Conservation (phyloP, 2,888 invertebrate species). For the Caenorhabditis doughertyi region DNA sequence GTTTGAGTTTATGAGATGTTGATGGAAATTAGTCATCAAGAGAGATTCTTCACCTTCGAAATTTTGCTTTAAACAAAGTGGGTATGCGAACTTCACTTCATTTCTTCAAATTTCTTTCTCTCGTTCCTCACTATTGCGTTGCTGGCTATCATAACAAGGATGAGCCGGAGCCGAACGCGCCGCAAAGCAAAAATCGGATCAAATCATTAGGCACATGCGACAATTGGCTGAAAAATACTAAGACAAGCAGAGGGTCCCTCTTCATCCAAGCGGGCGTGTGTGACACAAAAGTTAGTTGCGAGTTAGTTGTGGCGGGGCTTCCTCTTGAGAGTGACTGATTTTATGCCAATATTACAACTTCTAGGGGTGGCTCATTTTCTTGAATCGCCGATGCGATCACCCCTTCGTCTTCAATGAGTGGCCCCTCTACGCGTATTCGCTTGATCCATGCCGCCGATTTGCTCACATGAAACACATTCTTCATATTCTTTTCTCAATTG, state of each 20-base stretch:
- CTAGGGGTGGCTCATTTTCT: constrained; percentile 59
- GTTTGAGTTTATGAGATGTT: neutral
- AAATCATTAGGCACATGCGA: constrained; percentile 63
- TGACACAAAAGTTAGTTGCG: constrained; percentile 53
- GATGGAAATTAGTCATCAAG: constrained; percentile 4
- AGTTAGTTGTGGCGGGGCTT: constrained; percentile 27
- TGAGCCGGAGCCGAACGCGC: constrained; percentile 26
- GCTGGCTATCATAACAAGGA: constrained; percentile 58
- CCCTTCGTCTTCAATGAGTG: constrained; percentile 54
- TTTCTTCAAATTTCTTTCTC: constrained; percentile 38
- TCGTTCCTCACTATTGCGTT: constrained; percentile 27
- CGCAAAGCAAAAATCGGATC: constrained; percentile 58
- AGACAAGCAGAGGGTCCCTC: constrained; percentile 18
- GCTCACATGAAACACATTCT: constrained; percentile 60
- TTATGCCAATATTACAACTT: constrained; percentile 63
- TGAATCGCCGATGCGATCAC: constrained; percentile 58
- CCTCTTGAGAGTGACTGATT: constrained; percentile 49
- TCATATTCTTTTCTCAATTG: constrained; percentile 51
- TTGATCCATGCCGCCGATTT: constrained; percentile 62
- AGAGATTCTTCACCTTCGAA: constrained; percentile 10
- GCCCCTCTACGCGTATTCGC: constrained; percentile 61
- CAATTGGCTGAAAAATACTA: constrained; percentile 65
- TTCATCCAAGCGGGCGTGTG: constrained; percentile 25
- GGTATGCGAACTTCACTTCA: constrained; percentile 52
- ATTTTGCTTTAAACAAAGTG: constrained; percentile 33